Evolutionary conservation across 2,888 invertebrate species (phyloP), one percentile per base, ranked within the genome.

Genomic region (Zygaena filipendulae): DNA sequence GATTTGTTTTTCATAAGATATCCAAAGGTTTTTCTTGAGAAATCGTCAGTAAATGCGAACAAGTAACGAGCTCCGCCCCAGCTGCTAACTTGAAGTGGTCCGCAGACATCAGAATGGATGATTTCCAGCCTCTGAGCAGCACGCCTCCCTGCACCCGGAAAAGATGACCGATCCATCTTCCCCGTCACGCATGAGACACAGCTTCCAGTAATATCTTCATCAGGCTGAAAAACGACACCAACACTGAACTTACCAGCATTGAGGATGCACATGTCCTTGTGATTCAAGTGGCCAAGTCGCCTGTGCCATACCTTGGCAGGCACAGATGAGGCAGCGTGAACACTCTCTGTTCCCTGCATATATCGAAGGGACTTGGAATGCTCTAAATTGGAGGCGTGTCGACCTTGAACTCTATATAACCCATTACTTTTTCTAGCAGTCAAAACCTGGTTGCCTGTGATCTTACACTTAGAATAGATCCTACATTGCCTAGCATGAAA

Each of bases 11-110:
- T n/a, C n/a, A n/a, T n/a, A n/a, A 51, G 42, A 28, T 49, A 52
- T 16, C 47, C 39, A 35, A 42, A 44, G 9, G 33, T 35, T 39
- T 40, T 47, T 23, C 43, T 33, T 9, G 40, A 45, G 27, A 26
- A 43, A 31, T 55, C 47, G 30, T 56, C 52, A 9, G 47, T 33
- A 28, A 52, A 51, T 4, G 38, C 39, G 5, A 52, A 21, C 21
- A 51, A 44, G 36, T 49, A 52, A n/a, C 24, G 26, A 42, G 2
- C 41, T 32, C 4, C 43, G 45, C 16, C 41, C 43, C 23, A 40
- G 6, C 46, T 44, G 13, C 10, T 16, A 14, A 25, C 32, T 30
- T 39, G 40, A 42, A 46, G 40, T 6, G 45, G 49, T 8, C 47
- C 45, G 29, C 41, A 43, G 13, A 54, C 13, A 28, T 54, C 51